Evolutionary conservation across 1,140 invertebrate genomes (phyloP).

Genomic region (Globodera rostochiensis): DNA sequence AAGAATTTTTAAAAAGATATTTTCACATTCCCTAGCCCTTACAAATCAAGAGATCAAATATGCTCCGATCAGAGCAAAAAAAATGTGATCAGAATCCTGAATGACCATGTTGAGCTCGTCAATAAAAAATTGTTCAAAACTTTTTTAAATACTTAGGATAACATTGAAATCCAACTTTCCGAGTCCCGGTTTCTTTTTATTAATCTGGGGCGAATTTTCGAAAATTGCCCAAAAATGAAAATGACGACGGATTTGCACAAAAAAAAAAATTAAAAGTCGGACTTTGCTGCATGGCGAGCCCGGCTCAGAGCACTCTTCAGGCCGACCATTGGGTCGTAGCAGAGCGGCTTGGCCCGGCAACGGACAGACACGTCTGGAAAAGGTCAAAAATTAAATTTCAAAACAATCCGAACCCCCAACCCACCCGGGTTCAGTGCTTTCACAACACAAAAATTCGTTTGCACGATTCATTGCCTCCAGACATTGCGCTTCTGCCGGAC

Average conservation of each 20-base stretch:
- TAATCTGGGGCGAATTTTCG: neutral
- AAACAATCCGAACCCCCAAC: neutral
- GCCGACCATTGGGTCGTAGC: constrained; percentile 32
- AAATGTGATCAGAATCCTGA: too few species aligned
- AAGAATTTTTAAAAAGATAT: too few species aligned
- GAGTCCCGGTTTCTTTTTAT: too few species aligned
- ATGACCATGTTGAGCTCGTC: too few species aligned
- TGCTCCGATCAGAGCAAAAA: too few species aligned
- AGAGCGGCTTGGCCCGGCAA: constrained; percentile 48
- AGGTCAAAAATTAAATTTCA: neutral
- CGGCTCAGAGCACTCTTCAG: constrained; percentile 44
- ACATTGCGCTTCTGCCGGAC: constrained; percentile 46
- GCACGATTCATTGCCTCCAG: constrained; percentile 51
- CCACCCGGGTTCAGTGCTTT: constrained; percentile 32
- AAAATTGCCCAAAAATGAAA: neutral
- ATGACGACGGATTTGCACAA: neutral
- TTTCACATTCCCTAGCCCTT: too few species aligned
- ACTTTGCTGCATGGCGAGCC: constrained; percentile 43
- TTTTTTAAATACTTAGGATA: too few species aligned
- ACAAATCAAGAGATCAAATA: too few species aligned
- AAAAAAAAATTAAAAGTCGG: neutral
- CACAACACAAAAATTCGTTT: constrained; percentile 45
- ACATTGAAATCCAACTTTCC: too few species aligned
- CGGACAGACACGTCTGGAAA: constrained; percentile 50
- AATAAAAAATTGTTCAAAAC: too few species aligned